These are phyloP conservation scores for Setophaga coronata DNA, from an alignment of 2,113 vertebrate species.

Conservation along the genomic window DNA sequence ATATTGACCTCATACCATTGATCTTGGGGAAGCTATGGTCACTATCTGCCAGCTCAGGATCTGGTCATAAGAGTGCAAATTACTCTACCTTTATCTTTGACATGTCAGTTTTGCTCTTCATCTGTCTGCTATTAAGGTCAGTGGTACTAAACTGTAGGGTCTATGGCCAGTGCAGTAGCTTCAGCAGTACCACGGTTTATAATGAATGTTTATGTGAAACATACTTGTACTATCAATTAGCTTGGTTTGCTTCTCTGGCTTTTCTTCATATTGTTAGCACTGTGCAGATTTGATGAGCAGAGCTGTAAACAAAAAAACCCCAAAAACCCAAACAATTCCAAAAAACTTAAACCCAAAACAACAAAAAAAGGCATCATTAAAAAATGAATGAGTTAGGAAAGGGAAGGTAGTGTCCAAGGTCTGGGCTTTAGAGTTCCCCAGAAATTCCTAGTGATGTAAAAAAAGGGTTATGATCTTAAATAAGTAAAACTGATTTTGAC, in stretches of 20 bases:
- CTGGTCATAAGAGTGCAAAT: slow-evolving; percentile 14
- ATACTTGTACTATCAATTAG: slow-evolving; percentile 35
- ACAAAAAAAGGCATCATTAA: background rate
- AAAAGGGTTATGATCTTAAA: background rate
- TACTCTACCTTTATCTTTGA: slow-evolving; percentile 23
- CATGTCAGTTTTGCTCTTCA: slow-evolving; percentile 49
- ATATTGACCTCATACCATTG: background rate
- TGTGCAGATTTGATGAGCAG: background rate
- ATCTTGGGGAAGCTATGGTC: background rate
- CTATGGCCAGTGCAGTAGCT: slow-evolving; percentile 1
- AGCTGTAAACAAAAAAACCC: background rate
- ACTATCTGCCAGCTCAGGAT: background rate
- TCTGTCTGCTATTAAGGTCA: slow-evolving; percentile 45
- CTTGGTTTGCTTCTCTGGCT: background rate
- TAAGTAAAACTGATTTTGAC: background rate
- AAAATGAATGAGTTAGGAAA: background rate
- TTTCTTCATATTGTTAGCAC: background rate
- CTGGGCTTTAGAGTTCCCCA: background rate
- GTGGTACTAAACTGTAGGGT: slow-evolving; percentile 23
- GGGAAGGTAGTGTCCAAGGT: background rate
- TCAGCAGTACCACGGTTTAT: background rate
- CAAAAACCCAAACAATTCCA: background rate
- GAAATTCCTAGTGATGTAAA: background rate
- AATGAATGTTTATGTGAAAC: background rate
- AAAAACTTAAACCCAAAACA: background rate